phyloP scores from a whole-genome alignment of 2,113 vertebrate species.

The Phoenicopterus ruber region DNA sequence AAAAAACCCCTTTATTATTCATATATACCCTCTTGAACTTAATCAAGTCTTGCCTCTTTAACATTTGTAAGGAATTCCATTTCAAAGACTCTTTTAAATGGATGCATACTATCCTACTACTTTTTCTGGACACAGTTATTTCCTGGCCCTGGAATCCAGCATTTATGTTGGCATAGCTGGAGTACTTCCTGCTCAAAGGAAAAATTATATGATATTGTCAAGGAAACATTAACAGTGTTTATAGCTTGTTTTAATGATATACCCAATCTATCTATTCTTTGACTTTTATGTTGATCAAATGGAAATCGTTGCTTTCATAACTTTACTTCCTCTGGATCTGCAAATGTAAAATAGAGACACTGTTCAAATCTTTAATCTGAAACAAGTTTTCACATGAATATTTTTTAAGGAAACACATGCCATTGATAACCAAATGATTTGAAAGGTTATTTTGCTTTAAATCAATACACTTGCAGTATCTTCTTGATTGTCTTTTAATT shows the following conservation, averaged over 20 bases:
- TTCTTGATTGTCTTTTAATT: not conserved
- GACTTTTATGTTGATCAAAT: not conserved
- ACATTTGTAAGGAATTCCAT: not conserved
- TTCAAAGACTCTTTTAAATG: not conserved
- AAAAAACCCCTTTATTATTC: not conserved
- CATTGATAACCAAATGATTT: not conserved
- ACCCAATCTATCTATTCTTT: not conserved
- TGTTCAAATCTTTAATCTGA: not conserved
- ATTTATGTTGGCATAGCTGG: not conserved
- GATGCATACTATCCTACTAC: not conserved
- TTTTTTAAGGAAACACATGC: not conserved
- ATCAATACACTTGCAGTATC: not conserved
- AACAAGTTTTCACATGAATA: not conserved
- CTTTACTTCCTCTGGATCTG: not conserved
- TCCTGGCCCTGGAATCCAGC: not conserved
- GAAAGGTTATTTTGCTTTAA: not conserved
- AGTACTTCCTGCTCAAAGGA: constrained; percentile 10
- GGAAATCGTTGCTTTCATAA: not conserved
- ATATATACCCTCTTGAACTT: not conserved
- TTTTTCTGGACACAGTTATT: not conserved
- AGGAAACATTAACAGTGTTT: constrained; percentile 41
- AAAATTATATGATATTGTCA: constrained; percentile 27
- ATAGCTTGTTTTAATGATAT: constrained; percentile 17
- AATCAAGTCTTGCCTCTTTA: not conserved
- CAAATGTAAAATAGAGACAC: not conserved